Percentiles rank a stretch among this genome's conserved stretches.
Conservation (phyloP, 2,888 invertebrate species). For the Atrina japonica region DNA sequence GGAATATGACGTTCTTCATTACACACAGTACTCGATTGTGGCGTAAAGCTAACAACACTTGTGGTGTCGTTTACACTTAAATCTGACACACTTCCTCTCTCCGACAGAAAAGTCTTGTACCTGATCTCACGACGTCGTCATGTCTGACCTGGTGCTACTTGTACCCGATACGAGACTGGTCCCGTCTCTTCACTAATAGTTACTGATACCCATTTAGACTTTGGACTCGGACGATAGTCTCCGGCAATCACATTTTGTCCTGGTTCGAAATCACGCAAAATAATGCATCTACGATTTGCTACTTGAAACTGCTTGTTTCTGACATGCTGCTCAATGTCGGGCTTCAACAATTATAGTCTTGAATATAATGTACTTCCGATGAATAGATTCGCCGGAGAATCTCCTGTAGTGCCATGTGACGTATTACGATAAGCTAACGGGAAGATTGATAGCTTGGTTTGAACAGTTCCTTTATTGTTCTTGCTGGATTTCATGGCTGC, state of each 20-base stretch:
- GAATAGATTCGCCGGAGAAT: constrained; percentile 1
- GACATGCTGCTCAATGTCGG: background rate
- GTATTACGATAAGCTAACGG: constrained; percentile 15
- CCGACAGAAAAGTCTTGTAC: no score
- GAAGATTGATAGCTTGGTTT: constrained; percentile 36
- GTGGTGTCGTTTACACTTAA: no score
- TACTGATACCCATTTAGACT: background rate
- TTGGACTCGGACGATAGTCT: background rate
- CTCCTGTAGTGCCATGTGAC: background rate
- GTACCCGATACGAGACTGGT: constrained; percentile 9
- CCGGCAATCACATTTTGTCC: background rate
- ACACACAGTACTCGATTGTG: no score
- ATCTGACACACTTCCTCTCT: no score
- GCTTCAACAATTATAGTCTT: background rate
- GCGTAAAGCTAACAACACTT: no score
- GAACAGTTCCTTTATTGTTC: constrained; percentile 13
- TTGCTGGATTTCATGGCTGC: constrained; percentile 38
- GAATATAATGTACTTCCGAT: background rate
- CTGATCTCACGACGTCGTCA: constrained; percentile 7
- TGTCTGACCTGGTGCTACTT: constrained; percentile 5
- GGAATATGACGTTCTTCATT: no score
- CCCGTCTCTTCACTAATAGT: constrained; percentile 4
- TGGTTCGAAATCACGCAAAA: background rate
- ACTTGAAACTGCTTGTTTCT: background rate
- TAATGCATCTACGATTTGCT: background rate